Evolutionary conservation across 2,797 vertebrate genomes (phyloP).

Genomic region (Myotis myotis): DNA sequence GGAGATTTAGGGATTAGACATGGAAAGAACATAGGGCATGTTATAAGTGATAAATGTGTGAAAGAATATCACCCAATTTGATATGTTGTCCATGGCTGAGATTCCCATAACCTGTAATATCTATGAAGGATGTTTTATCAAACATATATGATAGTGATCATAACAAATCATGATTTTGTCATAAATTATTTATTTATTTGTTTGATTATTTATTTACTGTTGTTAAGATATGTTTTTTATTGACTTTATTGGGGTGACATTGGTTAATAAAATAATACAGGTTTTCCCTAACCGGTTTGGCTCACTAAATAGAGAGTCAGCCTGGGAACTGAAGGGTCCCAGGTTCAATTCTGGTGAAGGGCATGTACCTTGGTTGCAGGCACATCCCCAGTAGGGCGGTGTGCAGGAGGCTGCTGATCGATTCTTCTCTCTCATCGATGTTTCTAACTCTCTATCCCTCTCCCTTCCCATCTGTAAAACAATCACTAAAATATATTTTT

Average conservation of each 20-base stretch:
- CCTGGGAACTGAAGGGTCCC: no score
- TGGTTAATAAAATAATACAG: neutral
- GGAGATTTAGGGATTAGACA: neutral
- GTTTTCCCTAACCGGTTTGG: neutral
- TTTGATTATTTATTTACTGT: neutral
- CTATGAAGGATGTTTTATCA: neutral
- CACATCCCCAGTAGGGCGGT: no score
- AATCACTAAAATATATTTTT: no score
- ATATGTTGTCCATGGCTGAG: neutral
- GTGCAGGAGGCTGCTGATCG: no score
- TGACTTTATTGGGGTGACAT: neutral
- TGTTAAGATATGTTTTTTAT: neutral
- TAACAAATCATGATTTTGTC: neutral
- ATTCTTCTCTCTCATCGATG: no score
- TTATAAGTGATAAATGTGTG: neutral
- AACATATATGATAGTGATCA: neutral
- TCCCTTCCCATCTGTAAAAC: no score
- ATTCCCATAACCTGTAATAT: neutral
- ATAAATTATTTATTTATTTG: neutral
- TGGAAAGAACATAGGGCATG: neutral
- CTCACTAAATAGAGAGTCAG: no score
- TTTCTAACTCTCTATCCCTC: no score
- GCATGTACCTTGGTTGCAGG: no score
- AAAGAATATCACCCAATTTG: neutral
- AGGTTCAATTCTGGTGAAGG: no score